phyloP scores from a whole-genome alignment of 2,888 invertebrate genomes.

The Xiphydria camelus region DNA sequence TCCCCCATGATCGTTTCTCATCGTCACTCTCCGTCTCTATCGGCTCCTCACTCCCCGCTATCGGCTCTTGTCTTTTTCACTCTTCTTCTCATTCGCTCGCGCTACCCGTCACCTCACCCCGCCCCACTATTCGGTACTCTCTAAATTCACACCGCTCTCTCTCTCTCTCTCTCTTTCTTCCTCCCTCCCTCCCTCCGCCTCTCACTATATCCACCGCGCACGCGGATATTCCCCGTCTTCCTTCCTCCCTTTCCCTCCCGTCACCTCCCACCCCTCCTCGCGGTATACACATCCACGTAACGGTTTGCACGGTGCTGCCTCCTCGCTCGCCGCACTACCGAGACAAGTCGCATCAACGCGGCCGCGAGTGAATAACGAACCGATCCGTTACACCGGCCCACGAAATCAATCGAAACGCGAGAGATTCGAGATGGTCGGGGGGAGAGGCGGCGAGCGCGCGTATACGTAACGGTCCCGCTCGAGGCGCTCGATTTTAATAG shows the following conservation, averaged over 20 bases:
- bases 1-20: conserved; percentile 5
- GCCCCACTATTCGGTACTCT: background rate
- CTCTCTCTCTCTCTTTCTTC: conserved; percentile 2
- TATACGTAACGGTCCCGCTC: too few relatives aligned
- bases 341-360: conserved; percentile 5
- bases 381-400: conserved; percentile 12
- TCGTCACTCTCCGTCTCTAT: background rate
- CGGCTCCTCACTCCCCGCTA: background rate
- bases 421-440: conserved; percentile 8
- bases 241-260: background rate
- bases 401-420: conserved; percentile 11
- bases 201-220: background rate
- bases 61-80: conserved; percentile 1
- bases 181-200: background rate
- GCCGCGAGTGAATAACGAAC: conserved; percentile 8
- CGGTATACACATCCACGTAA: too few relatives aligned
- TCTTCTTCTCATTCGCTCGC: too few relatives aligned
- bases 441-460: too few relatives aligned
- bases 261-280: background rate
- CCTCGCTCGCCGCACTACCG: too few relatives aligned
- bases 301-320: too few relatives aligned
- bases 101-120: background rate
- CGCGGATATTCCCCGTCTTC: background rate
- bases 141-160: background rate
- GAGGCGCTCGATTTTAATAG: too few relatives aligned